phyloP scores from a whole-genome alignment of 1,140 invertebrate genomes.

The Psilanteris sp. region DNA sequence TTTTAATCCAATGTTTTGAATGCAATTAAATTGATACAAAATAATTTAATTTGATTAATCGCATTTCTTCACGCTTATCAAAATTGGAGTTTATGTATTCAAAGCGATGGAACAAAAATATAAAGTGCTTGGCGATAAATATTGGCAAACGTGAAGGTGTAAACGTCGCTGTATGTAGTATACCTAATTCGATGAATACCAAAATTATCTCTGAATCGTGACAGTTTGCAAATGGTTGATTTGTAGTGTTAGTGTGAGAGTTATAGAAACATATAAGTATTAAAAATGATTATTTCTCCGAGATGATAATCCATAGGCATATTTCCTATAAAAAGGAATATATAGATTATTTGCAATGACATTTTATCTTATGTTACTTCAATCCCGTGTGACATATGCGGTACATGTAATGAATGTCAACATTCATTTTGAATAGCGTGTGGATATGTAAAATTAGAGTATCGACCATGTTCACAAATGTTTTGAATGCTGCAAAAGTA shows the following conservation, averaged over 20 bases:
- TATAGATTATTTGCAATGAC: conserved; percentile 53
- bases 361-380: conserved; percentile 34
- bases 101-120: conserved; percentile 21
- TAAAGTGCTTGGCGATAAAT: too few species aligned
- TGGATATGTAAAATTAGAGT: conserved; percentile 14
- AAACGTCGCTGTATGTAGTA: too few species aligned
- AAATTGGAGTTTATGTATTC: conserved; percentile 15
- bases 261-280: conserved; percentile 32
- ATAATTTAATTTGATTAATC: conserved; percentile 12
- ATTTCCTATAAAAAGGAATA: conserved; percentile 41
- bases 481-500: conserved; percentile 45
- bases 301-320: conserved; percentile 36
- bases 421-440: conserved; percentile 11
- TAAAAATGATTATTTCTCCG: conserved; percentile 36
- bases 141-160: too few species aligned
- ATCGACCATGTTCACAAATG: conserved; percentile 6
- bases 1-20: too few species aligned
- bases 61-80: background rate
- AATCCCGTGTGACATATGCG: conserved; percentile 23
- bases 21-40: conserved; percentile 2
- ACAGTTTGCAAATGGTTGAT: conserved; percentile 29
- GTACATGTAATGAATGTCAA: conserved; percentile 23
- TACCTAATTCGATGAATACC: too few species aligned
- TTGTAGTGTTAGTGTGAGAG: conserved; percentile 36
- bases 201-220: too few species aligned